Evolutionary conservation across 2,797 vertebrate genomes (phyloP).

Genomic region (Sebastes kiyomatsui): DNA sequence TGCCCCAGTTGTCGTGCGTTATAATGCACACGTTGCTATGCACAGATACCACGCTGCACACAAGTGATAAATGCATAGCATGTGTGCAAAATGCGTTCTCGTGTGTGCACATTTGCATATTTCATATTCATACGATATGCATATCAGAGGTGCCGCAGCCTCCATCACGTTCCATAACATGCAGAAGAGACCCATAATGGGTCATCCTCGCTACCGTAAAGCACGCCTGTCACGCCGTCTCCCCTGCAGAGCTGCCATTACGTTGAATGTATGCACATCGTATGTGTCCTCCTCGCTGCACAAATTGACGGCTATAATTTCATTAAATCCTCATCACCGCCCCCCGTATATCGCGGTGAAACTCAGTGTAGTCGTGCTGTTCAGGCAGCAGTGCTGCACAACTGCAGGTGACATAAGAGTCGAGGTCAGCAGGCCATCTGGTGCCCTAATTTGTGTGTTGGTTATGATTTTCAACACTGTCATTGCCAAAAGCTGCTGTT

Average conservation of each 20-base stretch:
- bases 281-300: background rate
- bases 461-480: background rate
- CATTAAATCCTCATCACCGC: constrained; percentile 8
- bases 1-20: constrained; percentile 17
- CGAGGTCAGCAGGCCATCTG: background rate
- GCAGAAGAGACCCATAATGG: background rate
- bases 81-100: constrained; percentile 7
- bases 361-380: background rate
- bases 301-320: constrained; percentile 26
- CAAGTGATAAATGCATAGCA: constrained; percentile 15
- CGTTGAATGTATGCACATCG: background rate
- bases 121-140: constrained; percentile 8
- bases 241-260: constrained; percentile 9
- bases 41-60: constrained; percentile 3
- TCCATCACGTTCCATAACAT: background rate
- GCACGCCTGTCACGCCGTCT: background rate
- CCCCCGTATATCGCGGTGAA: background rate
- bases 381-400: background rate
- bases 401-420: background rate
- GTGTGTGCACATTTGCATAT: constrained; percentile 24
- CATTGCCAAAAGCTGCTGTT: background rate
- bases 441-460: background rate
- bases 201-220: background rate
- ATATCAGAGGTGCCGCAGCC: background rate
- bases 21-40: constrained; percentile 8